phyloP scores from a whole-genome alignment of 2,888 invertebrate genomes.

The Diaphora mendica region DNA sequence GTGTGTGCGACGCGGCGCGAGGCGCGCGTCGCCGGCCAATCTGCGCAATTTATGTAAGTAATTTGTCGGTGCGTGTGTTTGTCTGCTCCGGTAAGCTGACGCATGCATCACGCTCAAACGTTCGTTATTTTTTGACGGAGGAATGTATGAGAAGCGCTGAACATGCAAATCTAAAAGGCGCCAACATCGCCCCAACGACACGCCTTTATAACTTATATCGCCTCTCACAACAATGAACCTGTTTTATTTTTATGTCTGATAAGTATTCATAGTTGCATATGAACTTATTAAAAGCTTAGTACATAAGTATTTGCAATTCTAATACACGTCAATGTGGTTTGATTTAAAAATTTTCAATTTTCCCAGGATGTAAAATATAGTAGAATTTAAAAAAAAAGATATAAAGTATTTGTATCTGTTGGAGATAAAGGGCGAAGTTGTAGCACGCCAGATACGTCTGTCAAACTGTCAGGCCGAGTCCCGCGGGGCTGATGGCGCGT shows the following conservation, averaged over 20 bases:
- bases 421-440: background rate
- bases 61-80: constrained; percentile 42
- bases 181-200: background rate
- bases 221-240: background rate
- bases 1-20: background rate
- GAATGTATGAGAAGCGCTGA: constrained; percentile 24
- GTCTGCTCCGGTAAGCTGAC: constrained; percentile 40
- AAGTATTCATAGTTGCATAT: background rate
- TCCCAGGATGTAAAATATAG: background rate
- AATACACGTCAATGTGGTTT: background rate
- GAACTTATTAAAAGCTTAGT: background rate
- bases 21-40: constrained; percentile 22
- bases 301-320: background rate
- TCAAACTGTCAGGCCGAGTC: constrained; percentile 3
- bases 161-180: constrained; percentile 35
- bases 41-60: constrained; percentile 42
- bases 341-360: background rate
- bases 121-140: constrained; percentile 41
- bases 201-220: background rate
- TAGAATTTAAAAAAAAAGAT: background rate
- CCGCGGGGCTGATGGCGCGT: background rate
- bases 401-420: background rate
- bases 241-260: background rate
- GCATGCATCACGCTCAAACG: constrained; percentile 39
- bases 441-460: constrained; percentile 5